phyloP scores from a whole-genome alignment of 2,113 vertebrate genomes.

The Lepisosteus oculatus region DNA sequence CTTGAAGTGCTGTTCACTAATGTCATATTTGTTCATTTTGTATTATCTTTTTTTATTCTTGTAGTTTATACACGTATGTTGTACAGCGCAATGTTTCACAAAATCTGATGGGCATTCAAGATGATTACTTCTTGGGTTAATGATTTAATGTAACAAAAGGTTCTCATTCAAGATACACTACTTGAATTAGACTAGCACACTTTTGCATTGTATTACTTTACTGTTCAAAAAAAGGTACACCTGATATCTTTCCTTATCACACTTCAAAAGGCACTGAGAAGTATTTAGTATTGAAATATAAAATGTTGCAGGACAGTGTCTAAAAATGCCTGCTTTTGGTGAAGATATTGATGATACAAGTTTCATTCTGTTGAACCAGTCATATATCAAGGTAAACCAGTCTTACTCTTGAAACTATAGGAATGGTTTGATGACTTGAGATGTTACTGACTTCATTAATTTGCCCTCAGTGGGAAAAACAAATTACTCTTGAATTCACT shows the following conservation, averaged over 20 bases:
- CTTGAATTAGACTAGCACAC: conserved; percentile 48
- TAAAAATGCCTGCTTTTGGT: neutral
- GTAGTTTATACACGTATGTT: conserved; percentile 20
- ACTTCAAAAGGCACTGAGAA: conserved; percentile 34
- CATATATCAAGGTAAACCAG: conserved; percentile 33
- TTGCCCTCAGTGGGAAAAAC: conserved; percentile 20
- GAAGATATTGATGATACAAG: conserved; percentile 8
- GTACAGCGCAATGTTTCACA: conserved; percentile 20
- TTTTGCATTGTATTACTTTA: conserved; percentile 31
- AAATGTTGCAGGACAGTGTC: conserved; percentile 6
- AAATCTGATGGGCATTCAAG: conserved; percentile 47
- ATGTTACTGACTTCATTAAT: conserved; percentile 18
- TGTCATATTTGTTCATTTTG: conserved; percentile 28
- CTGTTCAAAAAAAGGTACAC: conserved; percentile 26
- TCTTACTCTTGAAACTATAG: conserved; percentile 38
- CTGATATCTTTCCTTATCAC: conserved; percentile 16
- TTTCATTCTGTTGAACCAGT: conserved; percentile 29
- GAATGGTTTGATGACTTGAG: conserved; percentile 29
- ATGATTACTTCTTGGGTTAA: conserved; percentile 27
- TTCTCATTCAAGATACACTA: conserved; percentile 48
- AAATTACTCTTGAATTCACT: conserved; percentile 1
- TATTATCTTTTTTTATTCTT: conserved; percentile 27
- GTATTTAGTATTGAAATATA: conserved; percentile 9
- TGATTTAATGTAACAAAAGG: conserved; percentile 18
- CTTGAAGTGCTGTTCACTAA: conserved; percentile 31